A percentile compares a stretch with the other conserved stretches of the same genome.
Conservation (phyloP, 2,888 invertebrate genomes). For the Busseola fusca region DNA sequence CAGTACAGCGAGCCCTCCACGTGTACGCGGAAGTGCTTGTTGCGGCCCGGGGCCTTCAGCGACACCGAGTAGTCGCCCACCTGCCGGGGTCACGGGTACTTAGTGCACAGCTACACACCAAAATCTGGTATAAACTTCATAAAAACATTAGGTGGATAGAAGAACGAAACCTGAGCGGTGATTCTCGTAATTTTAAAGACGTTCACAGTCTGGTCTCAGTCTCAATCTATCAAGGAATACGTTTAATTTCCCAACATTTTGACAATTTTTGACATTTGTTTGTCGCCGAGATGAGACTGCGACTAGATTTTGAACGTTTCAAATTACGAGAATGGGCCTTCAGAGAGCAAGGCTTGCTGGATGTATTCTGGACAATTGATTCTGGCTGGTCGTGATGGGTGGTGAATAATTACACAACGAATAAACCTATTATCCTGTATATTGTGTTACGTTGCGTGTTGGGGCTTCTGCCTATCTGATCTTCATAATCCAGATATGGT, state of each 20-base stretch:
- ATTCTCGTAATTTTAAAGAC: too few species aligned
- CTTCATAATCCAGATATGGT: not conserved
- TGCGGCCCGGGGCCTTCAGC: constrained; percentile 98
- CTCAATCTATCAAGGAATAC: too few species aligned
- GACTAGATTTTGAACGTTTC: too few species aligned
- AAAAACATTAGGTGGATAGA: not conserved
- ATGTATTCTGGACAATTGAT: not conserved
- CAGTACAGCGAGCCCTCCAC: constrained; percentile 97
- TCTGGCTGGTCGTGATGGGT: not conserved
- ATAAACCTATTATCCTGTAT: not conserved
- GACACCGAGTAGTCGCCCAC: constrained; percentile 99
- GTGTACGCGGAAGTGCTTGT: constrained; percentile 99
- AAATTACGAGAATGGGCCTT: too few species aligned
- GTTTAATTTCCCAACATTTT: too few species aligned
- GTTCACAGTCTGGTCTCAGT: too few species aligned
- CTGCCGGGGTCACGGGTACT: constrained; percentile 85
- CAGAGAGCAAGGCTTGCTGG: too few species aligned
- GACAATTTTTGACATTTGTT: too few species aligned
- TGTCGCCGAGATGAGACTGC: too few species aligned
- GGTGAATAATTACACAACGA: not conserved
- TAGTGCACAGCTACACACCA: too few species aligned
- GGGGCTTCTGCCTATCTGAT: too few species aligned
- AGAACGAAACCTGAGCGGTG: not conserved
- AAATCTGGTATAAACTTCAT: not conserved
- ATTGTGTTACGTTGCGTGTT: too few species aligned